Base-by-base conservation (phyloP, 2,113 vertebrate genomes). In the Hiodon alosoides region DNA sequence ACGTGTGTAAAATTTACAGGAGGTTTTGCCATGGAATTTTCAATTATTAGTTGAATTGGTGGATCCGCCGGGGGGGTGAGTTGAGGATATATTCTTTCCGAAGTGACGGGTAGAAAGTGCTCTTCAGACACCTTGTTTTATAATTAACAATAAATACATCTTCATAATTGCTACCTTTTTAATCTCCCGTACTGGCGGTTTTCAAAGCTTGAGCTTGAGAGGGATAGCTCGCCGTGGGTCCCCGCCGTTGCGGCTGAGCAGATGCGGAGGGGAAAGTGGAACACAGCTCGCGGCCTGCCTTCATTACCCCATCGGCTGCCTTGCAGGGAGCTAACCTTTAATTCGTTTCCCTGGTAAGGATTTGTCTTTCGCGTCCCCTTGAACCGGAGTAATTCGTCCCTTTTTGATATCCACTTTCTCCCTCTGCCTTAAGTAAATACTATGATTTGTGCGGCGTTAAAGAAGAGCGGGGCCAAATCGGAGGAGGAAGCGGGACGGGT, bases 71-170 rank as follows among this genome's bases (percentile, higher is more conserved):
- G 31, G 16, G 16, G 31, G 31, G 31, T 2, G 48, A 16, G 11
- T 59, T 46, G 67, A 61, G 66, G 60, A 74, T 48, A 48, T 76
- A 47, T 69, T 76, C 46, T 76, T 57, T 76, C 66, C 66, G 31
- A 54, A 69, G 76, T 76, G 76, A 78, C 80, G 67, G 70, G 74
- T 74, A 81, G 78, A 83, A 84, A 81, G 76, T 83, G 76, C 77
- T 74, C 61, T 79, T 60, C 76, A 80, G 83, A 78, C 84, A 84
- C 81, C 81, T 31, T 31, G 81, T 79, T 85, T 77, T 76, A 78
- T 75, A 75, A 82, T 69, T 66, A 77, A 76, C 67, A 59, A 83
- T 77, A 78, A 75, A 77, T 80, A 77, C 77, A 83, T 81, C 67
- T 75, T 79, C 82, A 73, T 82, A 85, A 87, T 85, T 79, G 77